Base-by-base conservation (phyloP, 2,113 vertebrate genomes). In the Stegostoma tigrinum region DNA sequence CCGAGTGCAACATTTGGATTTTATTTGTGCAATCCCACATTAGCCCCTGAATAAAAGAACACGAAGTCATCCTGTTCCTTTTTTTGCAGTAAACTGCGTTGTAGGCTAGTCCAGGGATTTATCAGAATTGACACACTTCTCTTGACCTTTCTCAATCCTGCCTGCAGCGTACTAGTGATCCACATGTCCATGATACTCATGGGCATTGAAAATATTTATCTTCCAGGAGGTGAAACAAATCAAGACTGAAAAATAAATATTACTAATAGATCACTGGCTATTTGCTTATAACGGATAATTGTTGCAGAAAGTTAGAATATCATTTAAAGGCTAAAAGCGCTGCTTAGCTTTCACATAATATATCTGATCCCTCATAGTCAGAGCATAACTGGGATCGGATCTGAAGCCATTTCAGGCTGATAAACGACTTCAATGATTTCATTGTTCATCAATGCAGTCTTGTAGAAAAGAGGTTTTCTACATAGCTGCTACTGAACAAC, bases 391-490 rank as follows among this genome's bases (percentile, higher is more conserved):
- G 80, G 72, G 38, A 34, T 95, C 96, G 95, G 52, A 80, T 96
- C 96, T 96, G 96, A 97, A 90, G 96, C 96, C 96, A 96, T 97
- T 83, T 96, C 96, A 96, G 96, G 96, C 96, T 97, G 95, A 96
- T 96, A 97, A 97, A 96, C 96, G 96, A 96, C 96, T 97, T 97
- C 0, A 0, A 96, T 97, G 97, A 96, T 97, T 97, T 96, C 96
- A 96, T 97, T 97, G 97, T 96, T 97, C 97, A 97, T 96, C 96
- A 97, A 97, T 97, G 97, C 97, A 97, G 96, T 97, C 97, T 97
- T 96, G 96, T 96, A 97, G 97, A 97, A 97, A 97, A 97, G 72
- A 97, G 96, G 7, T 96, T 96, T 97, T 96, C 96, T 96, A 96
- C 96, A 97, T 97, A 97, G 89, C 34, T 38, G 10, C 7, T 97